phyloP scores from a whole-genome alignment of 1,140 invertebrate genomes.

The Drosophila pallidifrons region DNA sequence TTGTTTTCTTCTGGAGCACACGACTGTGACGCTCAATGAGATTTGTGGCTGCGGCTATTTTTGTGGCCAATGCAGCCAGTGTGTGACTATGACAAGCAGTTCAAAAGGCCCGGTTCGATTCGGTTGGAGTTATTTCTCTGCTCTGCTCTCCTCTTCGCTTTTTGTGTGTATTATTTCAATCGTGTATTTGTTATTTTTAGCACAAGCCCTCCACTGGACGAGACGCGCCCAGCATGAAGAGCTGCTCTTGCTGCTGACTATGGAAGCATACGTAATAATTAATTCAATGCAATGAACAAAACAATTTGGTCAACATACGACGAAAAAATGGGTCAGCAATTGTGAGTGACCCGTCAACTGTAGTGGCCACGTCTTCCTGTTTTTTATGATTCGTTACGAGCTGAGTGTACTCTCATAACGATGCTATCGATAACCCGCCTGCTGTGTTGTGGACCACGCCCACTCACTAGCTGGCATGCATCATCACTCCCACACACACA shows the following conservation, averaged over 20 bases:
- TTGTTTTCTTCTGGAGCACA: conserved; percentile 48
- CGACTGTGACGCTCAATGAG: conserved; percentile 67
- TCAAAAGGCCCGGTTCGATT: conserved; percentile 59
- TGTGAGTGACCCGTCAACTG: conserved; percentile 50
- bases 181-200: conserved; percentile 73
- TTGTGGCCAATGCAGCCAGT: conserved; percentile 60
- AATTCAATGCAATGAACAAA: conserved; percentile 75
- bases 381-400: conserved; percentile 46
- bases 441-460: conserved; percentile 39
- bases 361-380: conserved; percentile 35
- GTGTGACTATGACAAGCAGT: conserved; percentile 68
- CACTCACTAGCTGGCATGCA: conserved; percentile 27
- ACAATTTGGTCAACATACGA: conserved; percentile 48
- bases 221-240: conserved; percentile 52
- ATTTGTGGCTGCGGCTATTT: conserved; percentile 71
- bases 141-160: no score
- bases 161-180: conserved; percentile 17
- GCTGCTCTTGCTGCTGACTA: conserved; percentile 25
- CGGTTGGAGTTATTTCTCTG: conserved; percentile 32
- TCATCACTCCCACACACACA: background rate
- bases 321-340: conserved; percentile 73
- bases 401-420: conserved; percentile 11
- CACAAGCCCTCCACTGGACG: conserved; percentile 25
- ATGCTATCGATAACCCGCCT: conserved; percentile 42
- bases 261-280: conserved; percentile 68